Conservation (phyloP, 2,113 vertebrate genomes). For the Urocitellus parryii region DNA sequence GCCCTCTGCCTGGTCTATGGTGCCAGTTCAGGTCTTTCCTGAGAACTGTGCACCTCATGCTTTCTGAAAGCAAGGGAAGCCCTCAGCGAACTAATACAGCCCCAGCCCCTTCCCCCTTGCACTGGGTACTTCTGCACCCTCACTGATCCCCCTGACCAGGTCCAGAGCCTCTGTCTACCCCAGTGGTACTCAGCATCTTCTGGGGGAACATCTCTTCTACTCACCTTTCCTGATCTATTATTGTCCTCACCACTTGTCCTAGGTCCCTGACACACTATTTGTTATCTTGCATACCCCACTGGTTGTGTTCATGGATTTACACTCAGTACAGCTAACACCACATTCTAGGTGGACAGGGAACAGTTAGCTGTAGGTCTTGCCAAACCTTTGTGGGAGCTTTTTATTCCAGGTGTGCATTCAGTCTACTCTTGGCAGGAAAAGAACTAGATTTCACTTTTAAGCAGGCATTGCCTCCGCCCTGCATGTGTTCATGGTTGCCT, state of each 20-base stretch:
- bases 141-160: background rate
- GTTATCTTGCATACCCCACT: background rate
- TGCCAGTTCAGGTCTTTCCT: background rate
- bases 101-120: background rate
- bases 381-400: background rate
- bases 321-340: background rate
- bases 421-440: background rate
- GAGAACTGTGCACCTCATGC: no score
- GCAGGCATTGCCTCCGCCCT: background rate
- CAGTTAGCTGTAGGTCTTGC: background rate
- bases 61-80: background rate
- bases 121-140: background rate
- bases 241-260: background rate
- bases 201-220: no score
- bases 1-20: background rate
- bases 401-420: background rate
- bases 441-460: background rate
- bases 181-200: background rate
- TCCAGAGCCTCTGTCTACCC: background rate
- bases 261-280: background rate
- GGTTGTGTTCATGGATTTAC: background rate
- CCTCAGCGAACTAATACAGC: background rate
- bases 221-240: background rate
- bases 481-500: background rate
- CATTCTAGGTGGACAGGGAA: background rate